A percentile compares a stretch with the other conserved stretches of the same genome.
Conservation (phyloP, 2,113 vertebrate species). For the Myotis lucifugus region DNA sequence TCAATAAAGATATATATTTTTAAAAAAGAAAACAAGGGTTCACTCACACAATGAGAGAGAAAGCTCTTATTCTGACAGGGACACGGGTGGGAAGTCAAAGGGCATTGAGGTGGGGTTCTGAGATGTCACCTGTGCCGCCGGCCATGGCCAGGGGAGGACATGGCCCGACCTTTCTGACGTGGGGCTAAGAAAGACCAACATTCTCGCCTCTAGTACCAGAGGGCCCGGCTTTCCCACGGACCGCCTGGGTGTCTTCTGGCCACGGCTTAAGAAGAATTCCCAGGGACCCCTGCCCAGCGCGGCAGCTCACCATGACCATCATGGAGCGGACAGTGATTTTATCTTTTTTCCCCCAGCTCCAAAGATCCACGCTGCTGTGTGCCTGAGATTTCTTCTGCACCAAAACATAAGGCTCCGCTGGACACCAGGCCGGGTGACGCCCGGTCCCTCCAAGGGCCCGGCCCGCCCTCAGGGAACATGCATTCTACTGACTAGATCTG, state of each 20-base stretch:
- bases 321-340: not conserved
- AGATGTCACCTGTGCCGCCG: not conserved
- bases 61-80: not conserved
- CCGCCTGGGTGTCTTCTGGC: not conserved
- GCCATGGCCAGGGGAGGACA: not conserved
- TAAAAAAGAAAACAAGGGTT: not conserved
- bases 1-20: no score
- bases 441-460: conserved; percentile 37
- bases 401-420: not conserved
- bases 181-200: not conserved
- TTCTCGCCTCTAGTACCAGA: not conserved
- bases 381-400: not conserved
- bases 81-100: not conserved
- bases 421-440: not conserved
- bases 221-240: not conserved
- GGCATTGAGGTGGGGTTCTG: not conserved
- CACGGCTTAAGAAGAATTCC: not conserved
- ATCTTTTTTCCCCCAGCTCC: not conserved
- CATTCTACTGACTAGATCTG: conserved; percentile 15
- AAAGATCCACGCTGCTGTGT: not conserved
- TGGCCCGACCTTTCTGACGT: not conserved
- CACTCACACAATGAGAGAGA: not conserved
- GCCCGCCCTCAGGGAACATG: not conserved
- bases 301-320: not conserved
- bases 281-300: not conserved